A percentile compares a stretch with the other conserved stretches of the same genome.
phyloP scores from a whole-genome alignment of 2,113 vertebrate genomes.

The Triplophysa dalaica region DNA sequence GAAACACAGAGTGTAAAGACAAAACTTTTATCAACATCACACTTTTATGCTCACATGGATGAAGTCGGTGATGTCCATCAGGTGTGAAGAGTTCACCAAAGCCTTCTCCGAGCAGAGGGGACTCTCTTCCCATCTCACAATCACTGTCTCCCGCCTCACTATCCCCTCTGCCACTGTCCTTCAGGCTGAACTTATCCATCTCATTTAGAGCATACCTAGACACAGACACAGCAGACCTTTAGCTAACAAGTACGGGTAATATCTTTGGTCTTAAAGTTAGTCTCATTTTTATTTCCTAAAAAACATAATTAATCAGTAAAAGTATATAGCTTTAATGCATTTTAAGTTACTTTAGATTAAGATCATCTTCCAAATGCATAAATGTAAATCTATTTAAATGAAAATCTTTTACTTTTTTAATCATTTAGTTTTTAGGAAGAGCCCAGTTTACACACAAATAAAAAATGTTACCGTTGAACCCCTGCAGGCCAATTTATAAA shows the following conservation, averaged over 20 bases:
- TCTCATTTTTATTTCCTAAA: neutral
- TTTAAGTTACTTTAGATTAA: no score
- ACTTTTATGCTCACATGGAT: slow-evolving; percentile 83
- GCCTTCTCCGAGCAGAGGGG: slow-evolving; percentile 93
- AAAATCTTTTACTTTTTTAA: neutral
- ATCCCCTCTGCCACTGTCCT: slow-evolving; percentile 97
- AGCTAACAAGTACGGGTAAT: neutral
- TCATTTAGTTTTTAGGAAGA: neutral
- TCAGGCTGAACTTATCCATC: slow-evolving; percentile 99
- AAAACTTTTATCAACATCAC: neutral
- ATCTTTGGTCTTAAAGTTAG: neutral
- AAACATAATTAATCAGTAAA: no score
- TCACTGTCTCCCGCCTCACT: slow-evolving; percentile 98
- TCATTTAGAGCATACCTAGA: slow-evolving; percentile 93
- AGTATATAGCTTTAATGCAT: no score
- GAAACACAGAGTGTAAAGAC: neutral
- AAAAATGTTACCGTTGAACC: slow-evolving; percentile 15
- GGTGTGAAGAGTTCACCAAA: slow-evolving; percentile 92
- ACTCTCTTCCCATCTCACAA: slow-evolving; percentile 94
- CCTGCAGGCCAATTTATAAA: slow-evolving; percentile 22
- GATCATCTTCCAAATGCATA: no score
- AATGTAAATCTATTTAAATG: no score
- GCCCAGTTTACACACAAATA: slow-evolving; percentile 17
- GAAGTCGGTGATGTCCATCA: slow-evolving; percentile 86
- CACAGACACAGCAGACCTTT: neutral